A percentile compares a stretch with the other conserved stretches of the same genome.
Evolutionary conservation across 2,888 invertebrate genomes (phyloP).

Genomic region (Vanessa cardui): DNA sequence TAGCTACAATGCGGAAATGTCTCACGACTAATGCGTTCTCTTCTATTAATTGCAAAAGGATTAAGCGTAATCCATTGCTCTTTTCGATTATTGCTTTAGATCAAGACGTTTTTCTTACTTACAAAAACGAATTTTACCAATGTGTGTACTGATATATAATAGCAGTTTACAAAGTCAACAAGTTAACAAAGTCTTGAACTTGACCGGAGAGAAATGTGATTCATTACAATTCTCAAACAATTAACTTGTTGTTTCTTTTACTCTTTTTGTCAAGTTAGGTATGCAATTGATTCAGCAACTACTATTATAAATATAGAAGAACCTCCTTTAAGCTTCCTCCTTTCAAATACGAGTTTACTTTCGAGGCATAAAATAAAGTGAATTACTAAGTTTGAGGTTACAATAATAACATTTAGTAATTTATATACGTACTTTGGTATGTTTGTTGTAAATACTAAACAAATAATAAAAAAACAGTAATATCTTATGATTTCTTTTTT

Average conservation of each 20-base stretch:
- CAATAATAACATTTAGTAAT: neutral
- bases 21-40: too few relatives aligned
- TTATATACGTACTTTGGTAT: too few relatives aligned
- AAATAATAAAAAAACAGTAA: too few relatives aligned
- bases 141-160: too few relatives aligned
- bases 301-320: conserved; percentile 24
- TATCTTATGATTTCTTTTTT: too few relatives aligned
- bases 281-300: conserved; percentile 31
- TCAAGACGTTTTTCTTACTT: too few relatives aligned
- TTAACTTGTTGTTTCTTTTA: conserved; percentile 38
- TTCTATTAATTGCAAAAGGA: too few relatives aligned
- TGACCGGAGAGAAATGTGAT: conserved; percentile 39
- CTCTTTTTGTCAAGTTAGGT: conserved; percentile 29
- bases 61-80: too few relatives aligned
- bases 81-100: too few relatives aligned
- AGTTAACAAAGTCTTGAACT: conserved; percentile 8
- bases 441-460: too few relatives aligned
- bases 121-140: too few relatives aligned
- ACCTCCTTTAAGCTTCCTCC: conserved; percentile 50
- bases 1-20: too few relatives aligned
- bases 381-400: neutral
- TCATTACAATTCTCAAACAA: conserved; percentile 37
- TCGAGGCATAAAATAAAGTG: neutral
- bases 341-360: conserved; percentile 47
- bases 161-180: conserved; percentile 6